Base-by-base conservation (phyloP, 2,113 vertebrate species). In the Nettapus auritus region DNA sequence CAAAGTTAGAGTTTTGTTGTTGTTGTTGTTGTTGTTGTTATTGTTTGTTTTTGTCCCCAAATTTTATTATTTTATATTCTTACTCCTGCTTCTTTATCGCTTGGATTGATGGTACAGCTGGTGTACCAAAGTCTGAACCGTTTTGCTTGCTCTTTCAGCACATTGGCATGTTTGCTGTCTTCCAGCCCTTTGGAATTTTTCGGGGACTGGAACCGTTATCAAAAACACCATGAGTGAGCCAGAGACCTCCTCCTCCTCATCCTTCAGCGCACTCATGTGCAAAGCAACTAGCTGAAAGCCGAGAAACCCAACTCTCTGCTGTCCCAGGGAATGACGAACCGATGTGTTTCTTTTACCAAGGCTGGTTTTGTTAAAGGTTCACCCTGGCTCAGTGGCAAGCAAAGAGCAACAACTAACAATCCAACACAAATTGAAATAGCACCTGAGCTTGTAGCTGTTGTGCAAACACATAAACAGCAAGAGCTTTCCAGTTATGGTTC, bases 91-190 rank as follows among this genome's bases (percentile, higher is more conserved):
- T 28, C 29, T 79, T 21, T 90, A 36, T 22, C 28, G 0, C 16
- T 13, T 52, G 26, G 10, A 8, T n/a, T 55, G 69, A 15, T 10
- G 26, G 52, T 31, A 53, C 60, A 2, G 1, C 31, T 70, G 63
- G 8, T 14, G 9, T 38, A 21, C 17, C 60, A 50, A n/a, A 16
- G 13, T 1, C 17, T 6, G 38, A 42, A 9, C n/a, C 2, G 1
- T 60, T 29, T 55, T 26, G n/a, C 55, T 82, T 3, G 0, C 26
- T 62, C 23, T 26, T 59, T 42, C 26, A 68, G 84, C 29, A 15
- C 0, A 0, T 63, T 38, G 14, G 13, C 2, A 4, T 23, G 20
- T 18, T 89, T 74, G 38, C 78, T 60, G 28, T 83, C 38, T 74
- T 75, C n/a, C 21, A 66, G 29, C 59, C 59, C 33, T 23, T 19